Base-by-base conservation (phyloP, 2,113 vertebrate species). In the Malurus alboscapulatus region DNA sequence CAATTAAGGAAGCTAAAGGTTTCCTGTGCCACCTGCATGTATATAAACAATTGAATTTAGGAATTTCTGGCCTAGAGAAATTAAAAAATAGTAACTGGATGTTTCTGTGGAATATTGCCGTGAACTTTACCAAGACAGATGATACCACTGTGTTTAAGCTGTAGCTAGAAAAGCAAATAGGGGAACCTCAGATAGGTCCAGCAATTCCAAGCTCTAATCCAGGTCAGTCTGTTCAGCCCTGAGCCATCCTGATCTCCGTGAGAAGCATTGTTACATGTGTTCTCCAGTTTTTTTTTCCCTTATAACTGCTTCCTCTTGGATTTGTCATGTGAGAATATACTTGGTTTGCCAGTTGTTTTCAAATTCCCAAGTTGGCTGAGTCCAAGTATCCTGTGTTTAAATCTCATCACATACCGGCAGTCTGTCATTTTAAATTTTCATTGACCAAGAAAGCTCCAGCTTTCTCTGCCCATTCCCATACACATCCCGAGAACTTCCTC, bases 1-100 rank as follows among this genome's bases (percentile, higher is more conserved):
- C 82, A 78, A 34, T 90, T 90, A 75, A 92, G 67, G 62, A 83
- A 88, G 75, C 29, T 87, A 59, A 81, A 87, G 87, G 83, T 90
- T 90, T 36, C 58, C 85, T 48, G 66, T 94, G 58, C 79, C 92
- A 92, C 71, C 62, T 93, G 75, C 68, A 59, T 73, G 36, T 84
- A 68, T 75, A 44, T 57, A 95, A 94, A 87, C 75, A 90, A 88
- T 22, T 63, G 71, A 72, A 57, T 92, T 85, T 72, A 76, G 75
- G 71, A 75, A 69, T 29, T 32, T 59, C 61, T 88, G 44, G 19
- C 63, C 21, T 48, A 24, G 19, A 84, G 36, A 91, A 92, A 69
- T 92, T 68, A 65, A 69, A 88, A 86, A 86, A 61, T 40, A 17
- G 18, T 59, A 65, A n/a, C n/a, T 65, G n/a, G 12, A 29, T 82